Evolutionary conservation across 1,140 invertebrate species (phyloP).

Genomic region (Macrobrachium nipponense): DNA sequence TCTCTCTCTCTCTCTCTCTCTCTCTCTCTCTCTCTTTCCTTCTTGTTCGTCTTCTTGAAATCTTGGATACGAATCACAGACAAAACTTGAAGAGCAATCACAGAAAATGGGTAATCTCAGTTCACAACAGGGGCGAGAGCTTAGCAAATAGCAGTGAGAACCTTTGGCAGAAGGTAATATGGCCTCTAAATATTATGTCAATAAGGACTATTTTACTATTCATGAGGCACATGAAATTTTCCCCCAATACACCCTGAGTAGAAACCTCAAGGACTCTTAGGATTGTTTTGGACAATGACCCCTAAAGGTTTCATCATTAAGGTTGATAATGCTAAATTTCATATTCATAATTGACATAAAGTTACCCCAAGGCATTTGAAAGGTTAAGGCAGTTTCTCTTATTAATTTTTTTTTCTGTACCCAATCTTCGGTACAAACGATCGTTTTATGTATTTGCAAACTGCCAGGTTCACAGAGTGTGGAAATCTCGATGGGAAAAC

Average conservation of each 20-base stretch:
- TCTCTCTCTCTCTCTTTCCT: not conserved
- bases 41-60: constrained; percentile 26
- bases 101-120: constrained; percentile 58
- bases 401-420: no score
- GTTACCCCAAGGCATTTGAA: no score
- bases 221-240: constrained; percentile 14
- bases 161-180: constrained; percentile 44
- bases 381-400: no score
- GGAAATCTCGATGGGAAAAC: no score
- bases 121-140: constrained; percentile 55
- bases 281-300: no score
- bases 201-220: constrained; percentile 33
- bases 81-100: constrained; percentile 55
- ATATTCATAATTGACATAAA: no score
- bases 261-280: no score
- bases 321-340: no score
- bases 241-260: not conserved
- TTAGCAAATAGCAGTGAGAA: constrained; percentile 48
- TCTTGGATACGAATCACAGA: constrained; percentile 36
- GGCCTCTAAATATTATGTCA: constrained; percentile 50
- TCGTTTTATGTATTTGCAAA: no score
- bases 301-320: no score
- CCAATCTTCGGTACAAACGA: no score
- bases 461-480: no score
- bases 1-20: not conserved